Evolutionary conservation across 2,888 invertebrate genomes (phyloP).

Genomic region (Therioaphis trifolii): DNA sequence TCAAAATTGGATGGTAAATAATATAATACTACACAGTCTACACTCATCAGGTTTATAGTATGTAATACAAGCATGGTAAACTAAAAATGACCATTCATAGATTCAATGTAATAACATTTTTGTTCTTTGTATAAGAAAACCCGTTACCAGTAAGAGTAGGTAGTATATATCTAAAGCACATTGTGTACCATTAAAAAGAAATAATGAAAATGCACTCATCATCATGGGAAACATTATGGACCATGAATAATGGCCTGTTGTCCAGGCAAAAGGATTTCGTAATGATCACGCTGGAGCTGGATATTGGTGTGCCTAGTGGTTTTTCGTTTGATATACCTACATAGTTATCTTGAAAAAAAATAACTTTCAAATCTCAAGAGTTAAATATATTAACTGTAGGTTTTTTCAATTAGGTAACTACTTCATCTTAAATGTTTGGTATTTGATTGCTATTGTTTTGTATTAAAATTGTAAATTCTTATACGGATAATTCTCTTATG

Average conservation of each 20-base stretch:
- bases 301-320: conserved; percentile 29
- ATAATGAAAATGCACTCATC: conserved; percentile 61
- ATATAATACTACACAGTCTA: too few relatives aligned
- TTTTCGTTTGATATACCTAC: neutral
- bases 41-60: conserved; percentile 37
- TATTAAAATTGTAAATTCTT: neutral
- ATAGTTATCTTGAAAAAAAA: conserved; percentile 33
- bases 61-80: conserved; percentile 23
- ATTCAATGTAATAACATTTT: conserved; percentile 43
- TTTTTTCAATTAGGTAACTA: neutral
- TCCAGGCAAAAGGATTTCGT: conserved; percentile 46
- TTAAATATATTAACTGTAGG: conserved; percentile 2
- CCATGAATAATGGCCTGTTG: conserved; percentile 58
- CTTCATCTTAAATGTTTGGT: conserved; percentile 9
- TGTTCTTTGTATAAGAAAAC: conserved; percentile 54
- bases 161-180: conserved; percentile 22
- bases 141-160: conserved; percentile 30
- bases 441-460: conserved; percentile 25
- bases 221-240: conserved; percentile 61
- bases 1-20: neutral
- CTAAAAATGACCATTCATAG: conserved; percentile 53
- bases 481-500: neutral
- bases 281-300: conserved; percentile 48
- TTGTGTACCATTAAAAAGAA: conserved; percentile 56
- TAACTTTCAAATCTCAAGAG: conserved; percentile 21